Base-by-base conservation (phyloP, 2,113 vertebrate species). In the Callopanchax toddi region DNA sequence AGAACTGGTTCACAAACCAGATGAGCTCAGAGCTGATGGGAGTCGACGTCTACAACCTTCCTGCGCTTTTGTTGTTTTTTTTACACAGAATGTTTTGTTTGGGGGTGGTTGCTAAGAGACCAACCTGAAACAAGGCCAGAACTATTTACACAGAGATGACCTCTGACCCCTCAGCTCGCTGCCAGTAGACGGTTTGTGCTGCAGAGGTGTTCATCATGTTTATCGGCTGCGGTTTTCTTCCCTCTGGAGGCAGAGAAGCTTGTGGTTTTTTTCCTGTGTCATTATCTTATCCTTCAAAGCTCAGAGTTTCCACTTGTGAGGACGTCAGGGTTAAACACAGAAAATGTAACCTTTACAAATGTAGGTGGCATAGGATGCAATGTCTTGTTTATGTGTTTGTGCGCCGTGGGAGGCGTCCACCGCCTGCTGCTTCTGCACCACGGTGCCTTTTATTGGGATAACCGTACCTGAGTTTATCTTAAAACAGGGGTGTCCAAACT, bases 331-430 rank as follows among this genome's bases (percentile, higher is more conserved):
- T 57, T 37, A 69, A 57, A 60, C 42, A 67, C 49, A 45, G 22
- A 45, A 40, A 49, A 29, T 39, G 32, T 21, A 63, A 36, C 50
- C 39, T n/a, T 55, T 49, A 34, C 55, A 12, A 7, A 76, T 9
- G 75, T 64, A 67, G 79, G 65, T 60, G 55, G 32, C 23, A 42
- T 36, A 10, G 2, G 53, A n/a, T 8, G 7, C 13, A 39, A 23
- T 22, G 49, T 39, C 60, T 72, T 77, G 73, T 85, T 74, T 67
- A 52, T 20, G 18, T 51, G 52, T 49, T 57, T 61, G 51, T 36
- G 25, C 46, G 21, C 42, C 40, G 66, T 72, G 36, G 71, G 76
- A 75, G 74, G 57, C 10, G 6, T 32, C 29, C 29, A 32, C 29
- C 29, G 6, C 29, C 29, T 32, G 29, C 29, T 32, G 29, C 23